Base-by-base conservation (phyloP, 2,797 vertebrate species). In the Syngnathus rostellatus region DNA sequence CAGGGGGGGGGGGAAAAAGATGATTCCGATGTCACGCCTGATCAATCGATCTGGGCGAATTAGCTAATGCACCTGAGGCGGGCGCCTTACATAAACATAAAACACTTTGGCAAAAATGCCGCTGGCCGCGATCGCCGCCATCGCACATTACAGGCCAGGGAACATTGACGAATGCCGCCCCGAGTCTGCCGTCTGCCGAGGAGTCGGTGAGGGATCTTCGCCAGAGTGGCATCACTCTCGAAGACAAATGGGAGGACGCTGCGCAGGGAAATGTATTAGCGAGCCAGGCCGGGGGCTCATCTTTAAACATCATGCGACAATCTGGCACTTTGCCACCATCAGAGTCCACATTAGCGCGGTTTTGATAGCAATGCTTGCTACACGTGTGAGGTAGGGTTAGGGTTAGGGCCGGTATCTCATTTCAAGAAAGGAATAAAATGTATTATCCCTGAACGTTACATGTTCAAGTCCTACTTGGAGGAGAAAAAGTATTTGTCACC, bases 1-100 rank as follows among this genome's bases (percentile, higher is more conserved):
- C 75, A n/a, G n/a, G 23, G 23, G 64, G 16, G 8, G 4, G n/a
- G 10, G 7, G 8, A 54, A 54, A 23, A 8, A 1, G 31, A 58
- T 58, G 78, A 85, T 77, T 74, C 77, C 75, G 69, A 68, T 75
- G 73, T 83, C 79, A 81, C 57, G 53, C 57, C 75, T 85, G 78
- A 85, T 81, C 76, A 81, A 79, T 79, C 66, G 76, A 82, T 80
- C 77, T 77, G 64, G 60, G 69, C 40, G 72, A 79, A 83, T 87
- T 85, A 81, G 80, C 80, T 81, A 81, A 85, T 81, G 86, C 68
- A 77, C 82, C 78, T 76, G 72, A 37, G 65, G 63, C 61, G 39
- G 60, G 61, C 72, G 71, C 63, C 72, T 73, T 37, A 25, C 71
- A 70, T 66, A 12, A 57, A 72, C 70, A 80, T 73, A 68, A 77